phyloP scores from a whole-genome alignment of 2,797 vertebrate species.

The Characodon lateralis region DNA sequence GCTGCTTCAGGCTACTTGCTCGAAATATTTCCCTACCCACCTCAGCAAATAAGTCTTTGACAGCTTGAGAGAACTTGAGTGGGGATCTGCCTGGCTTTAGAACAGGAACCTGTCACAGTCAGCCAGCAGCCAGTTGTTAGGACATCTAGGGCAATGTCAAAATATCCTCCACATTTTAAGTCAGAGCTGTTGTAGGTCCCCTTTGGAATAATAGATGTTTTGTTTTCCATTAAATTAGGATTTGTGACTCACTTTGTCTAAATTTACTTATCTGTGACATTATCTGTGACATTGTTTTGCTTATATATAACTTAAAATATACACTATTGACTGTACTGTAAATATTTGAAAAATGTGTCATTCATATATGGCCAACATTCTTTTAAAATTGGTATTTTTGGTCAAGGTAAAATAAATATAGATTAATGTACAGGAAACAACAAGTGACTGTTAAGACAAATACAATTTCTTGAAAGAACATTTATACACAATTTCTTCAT shows the following conservation, averaged over 20 bases:
- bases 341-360: too few relatives aligned
- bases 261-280: background rate
- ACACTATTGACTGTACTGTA: too few relatives aligned
- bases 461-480: too few relatives aligned
- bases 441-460: too few relatives aligned
- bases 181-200: background rate
- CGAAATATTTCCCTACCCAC: constrained; percentile 29
- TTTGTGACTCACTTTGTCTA: background rate
- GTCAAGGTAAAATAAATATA: too few relatives aligned
- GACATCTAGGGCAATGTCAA: constrained; percentile 12
- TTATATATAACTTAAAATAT: too few relatives aligned
- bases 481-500: too few relatives aligned
- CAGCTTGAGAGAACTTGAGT: constrained; percentile 38
- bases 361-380: too few relatives aligned
- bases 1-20: constrained; percentile 42
- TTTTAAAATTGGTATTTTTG: too few relatives aligned
- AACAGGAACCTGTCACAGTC: constrained; percentile 47
- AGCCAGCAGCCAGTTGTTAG: constrained; percentile 38
- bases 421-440: too few relatives aligned
- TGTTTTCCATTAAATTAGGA: background rate
- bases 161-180: constrained; percentile 37
- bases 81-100: constrained; percentile 6
- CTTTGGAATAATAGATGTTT: background rate
- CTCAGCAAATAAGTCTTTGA: constrained; percentile 29
- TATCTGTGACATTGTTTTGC: too few relatives aligned